These are phyloP conservation scores for Eleutherodactylus coqui DNA, from an alignment of 2,797 vertebrate species.

Conservation along the genomic window DNA sequence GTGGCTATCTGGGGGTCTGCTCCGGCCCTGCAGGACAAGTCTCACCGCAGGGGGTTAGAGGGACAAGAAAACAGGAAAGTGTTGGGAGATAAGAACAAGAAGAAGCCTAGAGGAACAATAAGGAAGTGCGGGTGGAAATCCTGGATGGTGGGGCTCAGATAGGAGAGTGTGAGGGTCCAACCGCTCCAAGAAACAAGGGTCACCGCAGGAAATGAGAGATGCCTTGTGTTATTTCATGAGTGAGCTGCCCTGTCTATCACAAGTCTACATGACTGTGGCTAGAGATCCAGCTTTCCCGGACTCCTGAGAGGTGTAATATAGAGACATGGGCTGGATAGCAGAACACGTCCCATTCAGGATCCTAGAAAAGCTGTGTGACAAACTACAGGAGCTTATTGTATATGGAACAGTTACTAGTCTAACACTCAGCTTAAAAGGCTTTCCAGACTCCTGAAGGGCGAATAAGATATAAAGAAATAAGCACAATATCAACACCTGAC, in stretches of 20 bases:
- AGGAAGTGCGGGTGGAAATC: slow-evolving; percentile 58
- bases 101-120: slow-evolving; percentile 64
- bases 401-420: neutral
- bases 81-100: slow-evolving; percentile 69
- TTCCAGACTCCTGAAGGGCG: neutral
- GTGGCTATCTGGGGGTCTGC: slow-evolving; percentile 62
- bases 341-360: neutral
- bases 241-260: neutral
- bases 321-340: neutral
- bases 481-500: too few species aligned
- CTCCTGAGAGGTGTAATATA: neutral
- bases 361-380: neutral
- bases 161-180: slow-evolving; percentile 63
- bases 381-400: neutral
- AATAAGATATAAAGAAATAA: too few species aligned
- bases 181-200: slow-evolving; percentile 33
- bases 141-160: fast-evolving
- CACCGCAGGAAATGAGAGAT: neutral
- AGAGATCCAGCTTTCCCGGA: neutral
- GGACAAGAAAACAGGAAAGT: slow-evolving; percentile 73
- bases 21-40: slow-evolving; percentile 60
- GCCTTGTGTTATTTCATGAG: neutral
- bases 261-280: neutral
- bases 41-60: slow-evolving; percentile 51
- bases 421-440: neutral